phyloP scores from a whole-genome alignment of 2,113 vertebrate species.

The Sakesphorus luctuosus region DNA sequence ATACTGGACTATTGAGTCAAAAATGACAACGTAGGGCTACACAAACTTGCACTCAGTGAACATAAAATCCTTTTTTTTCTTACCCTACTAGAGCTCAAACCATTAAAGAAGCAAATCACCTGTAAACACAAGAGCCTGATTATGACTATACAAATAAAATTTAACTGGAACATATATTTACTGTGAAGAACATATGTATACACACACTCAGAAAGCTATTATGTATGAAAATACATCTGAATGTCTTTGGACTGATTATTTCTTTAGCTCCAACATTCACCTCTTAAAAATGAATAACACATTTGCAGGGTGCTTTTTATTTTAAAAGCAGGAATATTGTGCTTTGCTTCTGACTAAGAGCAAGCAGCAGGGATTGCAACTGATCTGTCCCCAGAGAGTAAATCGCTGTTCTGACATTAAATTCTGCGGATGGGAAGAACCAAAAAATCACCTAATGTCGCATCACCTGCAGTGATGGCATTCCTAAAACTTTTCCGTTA shows the following conservation, averaged over 20 bases:
- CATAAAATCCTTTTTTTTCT: background rate
- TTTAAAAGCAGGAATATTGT: background rate
- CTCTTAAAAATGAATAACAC: background rate
- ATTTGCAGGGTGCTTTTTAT: background rate
- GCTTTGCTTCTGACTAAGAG: background rate
- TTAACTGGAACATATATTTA: background rate
- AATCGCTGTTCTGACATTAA: background rate
- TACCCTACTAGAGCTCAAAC: background rate
- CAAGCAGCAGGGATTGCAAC: background rate
- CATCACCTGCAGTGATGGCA: background rate
- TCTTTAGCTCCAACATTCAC: background rate
- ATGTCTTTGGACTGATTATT: background rate
- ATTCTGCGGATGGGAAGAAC: background rate
- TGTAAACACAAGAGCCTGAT: background rate
- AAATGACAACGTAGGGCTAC: background rate
- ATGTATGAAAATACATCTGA: background rate
- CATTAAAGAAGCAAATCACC: background rate
- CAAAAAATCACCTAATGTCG: background rate
- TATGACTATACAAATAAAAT: background rate
- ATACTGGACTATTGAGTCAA: background rate
- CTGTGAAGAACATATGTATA: background rate
- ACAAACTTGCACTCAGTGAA: background rate
- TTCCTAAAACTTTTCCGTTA: background rate
- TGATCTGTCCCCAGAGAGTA: background rate
- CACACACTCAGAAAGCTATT: background rate